Percentiles rank a stretch among this genome's conserved stretches.
Evolutionary conservation across 2,888 invertebrate genomes (phyloP).

Genomic region (Lasius platythorax): DNA sequence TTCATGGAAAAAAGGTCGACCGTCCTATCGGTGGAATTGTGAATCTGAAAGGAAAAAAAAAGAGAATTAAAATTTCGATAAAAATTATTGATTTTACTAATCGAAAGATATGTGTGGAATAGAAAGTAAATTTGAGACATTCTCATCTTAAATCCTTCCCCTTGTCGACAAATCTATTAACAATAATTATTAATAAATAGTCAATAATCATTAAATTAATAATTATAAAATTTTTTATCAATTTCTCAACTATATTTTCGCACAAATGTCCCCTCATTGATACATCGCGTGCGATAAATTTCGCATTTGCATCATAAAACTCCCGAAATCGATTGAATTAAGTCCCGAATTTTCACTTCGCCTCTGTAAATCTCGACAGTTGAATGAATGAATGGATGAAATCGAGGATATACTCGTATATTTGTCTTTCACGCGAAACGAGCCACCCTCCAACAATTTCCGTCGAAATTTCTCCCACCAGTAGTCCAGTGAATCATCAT

Average conservation of each 20-base stretch:
- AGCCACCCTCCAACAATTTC: not conserved
- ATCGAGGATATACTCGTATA: conserved; percentile 23
- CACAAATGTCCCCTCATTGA: not conserved
- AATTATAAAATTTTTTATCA: too few species aligned
- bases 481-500: conserved; percentile 30
- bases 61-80: not conserved
- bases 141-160: too few species aligned
- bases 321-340: not conserved
- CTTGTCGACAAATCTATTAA: too few species aligned
- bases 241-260: not conserved
- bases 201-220: too few species aligned
- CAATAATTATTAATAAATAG: too few species aligned
- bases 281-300: conserved; percentile 14
- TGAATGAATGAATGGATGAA: conserved; percentile 17
- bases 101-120: not conserved
- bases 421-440: conserved; percentile 13
- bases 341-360: not conserved
- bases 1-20: conserved; percentile 90
- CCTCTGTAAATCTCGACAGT: conserved; percentile 13
- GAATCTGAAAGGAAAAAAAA: conserved; percentile 87
- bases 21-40: conserved; percentile 90
- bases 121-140: too few species aligned
- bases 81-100: not conserved
- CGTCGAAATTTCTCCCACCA: conserved; percentile 18
- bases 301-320: not conserved